These are phyloP conservation scores for Orthosia gracilis DNA, from an alignment of 2,888 invertebrate species.

Conservation along the genomic window DNA sequence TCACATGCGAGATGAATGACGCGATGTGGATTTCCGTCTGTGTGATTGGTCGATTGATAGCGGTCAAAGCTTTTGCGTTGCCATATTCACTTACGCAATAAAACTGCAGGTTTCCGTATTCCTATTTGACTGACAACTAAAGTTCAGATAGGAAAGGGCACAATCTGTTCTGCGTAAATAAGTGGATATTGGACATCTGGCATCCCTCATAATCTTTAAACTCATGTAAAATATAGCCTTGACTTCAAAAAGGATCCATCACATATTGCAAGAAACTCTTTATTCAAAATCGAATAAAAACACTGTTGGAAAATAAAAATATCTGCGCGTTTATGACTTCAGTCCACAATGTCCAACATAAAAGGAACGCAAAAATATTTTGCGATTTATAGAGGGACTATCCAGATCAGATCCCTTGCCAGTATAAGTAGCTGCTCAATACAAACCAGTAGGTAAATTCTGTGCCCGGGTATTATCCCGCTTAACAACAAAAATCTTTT, in stretches of 20 bases:
- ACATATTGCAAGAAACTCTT: too few relatives aligned
- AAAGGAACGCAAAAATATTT: background rate
- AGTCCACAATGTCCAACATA: background rate
- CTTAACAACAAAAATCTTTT: slow-evolving; percentile 2
- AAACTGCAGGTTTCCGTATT: background rate
- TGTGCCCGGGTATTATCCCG: background rate
- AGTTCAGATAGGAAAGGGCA: background rate
- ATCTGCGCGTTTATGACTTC: background rate
- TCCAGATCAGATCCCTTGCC: background rate
- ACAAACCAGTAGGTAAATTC: background rate
- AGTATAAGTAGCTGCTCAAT: background rate
- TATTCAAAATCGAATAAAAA: background rate
- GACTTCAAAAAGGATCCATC: background rate
- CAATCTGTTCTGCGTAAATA: too few relatives aligned
- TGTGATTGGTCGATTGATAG: too few relatives aligned
- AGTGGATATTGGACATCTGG: background rate
- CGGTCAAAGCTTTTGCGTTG: too few relatives aligned
- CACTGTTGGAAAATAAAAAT: background rate
- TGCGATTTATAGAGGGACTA: background rate
- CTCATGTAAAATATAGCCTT: background rate
- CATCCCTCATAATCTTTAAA: background rate
- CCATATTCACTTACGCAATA: too few relatives aligned
- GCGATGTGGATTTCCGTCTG: too few relatives aligned
- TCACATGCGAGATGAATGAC: too few relatives aligned
- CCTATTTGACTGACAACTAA: background rate